Base-by-base conservation (phyloP, 1,140 invertebrate species). In the Nymphalis io region DNA sequence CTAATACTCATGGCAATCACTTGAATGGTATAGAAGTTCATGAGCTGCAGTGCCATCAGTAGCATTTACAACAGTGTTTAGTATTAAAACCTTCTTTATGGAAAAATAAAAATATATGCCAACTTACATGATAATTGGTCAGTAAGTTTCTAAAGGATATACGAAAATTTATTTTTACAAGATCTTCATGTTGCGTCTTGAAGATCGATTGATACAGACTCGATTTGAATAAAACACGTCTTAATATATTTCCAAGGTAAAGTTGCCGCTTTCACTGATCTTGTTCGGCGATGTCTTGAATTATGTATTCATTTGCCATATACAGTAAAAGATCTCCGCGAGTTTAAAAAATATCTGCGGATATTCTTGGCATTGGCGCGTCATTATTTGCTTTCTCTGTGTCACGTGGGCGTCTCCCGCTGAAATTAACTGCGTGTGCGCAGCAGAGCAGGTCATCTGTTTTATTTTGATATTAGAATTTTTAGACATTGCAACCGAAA, bases 371-470 rank as follows among this genome's bases (percentile, higher is more conserved):
- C 55, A 61, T 21, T 61, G 48, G 20, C 69, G 74, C 72, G 69
- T 74, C 72, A 73, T 73, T 77, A 74, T 75, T 75, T 80, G 71
- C 79, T 79, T 78, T 81, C 76, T 75, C 74, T 70, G 68, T 53
- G 68, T 53, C 65, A 80, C 70, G 76, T 79, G 78, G 78, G 74
- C 70, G 77, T 39, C 63, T 62, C 48, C 48, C 46, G 61, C 58
- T 78, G 75, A 79, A 74, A 21, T 55, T 53, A 21, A 74, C 72
- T 78, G 48, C 73, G 70, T 68, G 68, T 62, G 73, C 68, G 60
- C 65, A 74, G 40, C 74, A 8, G 46, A 51, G 44, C 71, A 16
- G 73, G 66, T 74, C 76, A 76, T 80, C 72, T 73, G 77, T 59
- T 78, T 72, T 81, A 81, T 83, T 83, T 83, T 75, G 55, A 76